Evolutionary conservation across 2,888 invertebrate genomes (phyloP).

Genomic region (Sarcophaga caerulescens): DNA sequence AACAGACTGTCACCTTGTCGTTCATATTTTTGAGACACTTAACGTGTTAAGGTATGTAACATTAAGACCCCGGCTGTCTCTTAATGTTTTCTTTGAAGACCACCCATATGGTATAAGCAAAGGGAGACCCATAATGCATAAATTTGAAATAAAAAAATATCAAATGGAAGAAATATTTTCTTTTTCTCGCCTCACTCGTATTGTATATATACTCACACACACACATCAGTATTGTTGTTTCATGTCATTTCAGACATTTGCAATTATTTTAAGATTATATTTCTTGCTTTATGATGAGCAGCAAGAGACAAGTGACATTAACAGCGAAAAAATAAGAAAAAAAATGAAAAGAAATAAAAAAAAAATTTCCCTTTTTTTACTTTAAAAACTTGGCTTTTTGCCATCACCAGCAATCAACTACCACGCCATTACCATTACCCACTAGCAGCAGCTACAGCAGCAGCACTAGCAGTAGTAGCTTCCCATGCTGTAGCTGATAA

Average conservation of each 20-base stretch:
- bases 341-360: too few relatives aligned
- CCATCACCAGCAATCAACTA: conserved; percentile 26
- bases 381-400: conserved; percentile 51
- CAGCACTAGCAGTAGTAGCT: background rate
- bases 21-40: conserved; percentile 34
- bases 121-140: background rate
- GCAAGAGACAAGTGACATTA: conserved; percentile 64
- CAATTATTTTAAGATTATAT: conserved; percentile 67
- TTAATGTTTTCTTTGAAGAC: conserved; percentile 50
- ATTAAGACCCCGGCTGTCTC: conserved; percentile 41
- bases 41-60: conserved; percentile 40
- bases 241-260: conserved; percentile 63
- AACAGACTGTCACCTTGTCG: conserved; percentile 62
- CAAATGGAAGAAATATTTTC: conserved; percentile 39
- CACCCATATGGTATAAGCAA: conserved; percentile 54
- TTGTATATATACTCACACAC: too few relatives aligned
- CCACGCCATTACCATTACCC: background rate
- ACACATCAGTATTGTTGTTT: conserved; percentile 47
- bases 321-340: background rate
- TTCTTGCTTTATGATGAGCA: conserved; percentile 58
- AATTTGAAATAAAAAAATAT: conserved; percentile 36
- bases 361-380: background rate
- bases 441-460: background rate
- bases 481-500: background rate
- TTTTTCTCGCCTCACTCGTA: background rate